Conservation (phyloP, 1,140 invertebrate species). For the Tribolium castaneum region DNA sequence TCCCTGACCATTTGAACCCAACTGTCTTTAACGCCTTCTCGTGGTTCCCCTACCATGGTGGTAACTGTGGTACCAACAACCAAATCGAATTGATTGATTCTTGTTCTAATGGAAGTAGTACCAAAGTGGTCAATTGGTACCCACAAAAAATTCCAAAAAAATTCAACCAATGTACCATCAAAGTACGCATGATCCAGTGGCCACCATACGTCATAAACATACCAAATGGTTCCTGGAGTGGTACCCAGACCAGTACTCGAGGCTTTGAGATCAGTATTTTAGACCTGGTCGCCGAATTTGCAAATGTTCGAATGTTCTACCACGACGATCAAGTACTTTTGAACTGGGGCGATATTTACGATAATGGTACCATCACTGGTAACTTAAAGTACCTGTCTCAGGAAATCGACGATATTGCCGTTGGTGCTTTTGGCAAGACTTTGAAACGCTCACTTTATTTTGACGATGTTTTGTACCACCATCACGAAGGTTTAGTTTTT, state of each 20-base stretch:
- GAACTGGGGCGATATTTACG: constrained; percentile 41
- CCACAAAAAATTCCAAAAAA: constrained; percentile 48
- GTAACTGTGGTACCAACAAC: too few species aligned
- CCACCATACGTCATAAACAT: constrained; percentile 46
- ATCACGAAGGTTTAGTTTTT: constrained; percentile 46
- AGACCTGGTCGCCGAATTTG: constrained; percentile 38
- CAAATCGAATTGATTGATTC: too few species aligned
- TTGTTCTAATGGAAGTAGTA: too few species aligned
- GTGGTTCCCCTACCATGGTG: too few species aligned
- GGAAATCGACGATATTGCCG: constrained; percentile 36
- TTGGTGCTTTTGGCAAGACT: constrained; percentile 44
- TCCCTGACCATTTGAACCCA: not conserved
- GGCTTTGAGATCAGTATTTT: constrained; percentile 51
- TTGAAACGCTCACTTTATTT: constrained; percentile 25
- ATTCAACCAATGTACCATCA: constrained; percentile 50
- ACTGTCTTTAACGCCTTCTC: constrained; percentile 9
- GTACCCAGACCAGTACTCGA: not conserved
- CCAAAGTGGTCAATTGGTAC: constrained; percentile 32
- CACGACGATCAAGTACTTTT: not conserved
- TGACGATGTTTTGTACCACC: constrained; percentile 40
- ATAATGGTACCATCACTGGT: constrained; percentile 48
- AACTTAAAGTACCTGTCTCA: constrained; percentile 36
- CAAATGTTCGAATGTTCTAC: constrained; percentile 44
- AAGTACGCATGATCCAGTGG: constrained; percentile 41
- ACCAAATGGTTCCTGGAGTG: constrained; percentile 6